A percentile compares a stretch with the other conserved stretches of the same genome.
Conservation (phyloP, 2,888 invertebrate genomes). For the Cantharis rustica region DNA sequence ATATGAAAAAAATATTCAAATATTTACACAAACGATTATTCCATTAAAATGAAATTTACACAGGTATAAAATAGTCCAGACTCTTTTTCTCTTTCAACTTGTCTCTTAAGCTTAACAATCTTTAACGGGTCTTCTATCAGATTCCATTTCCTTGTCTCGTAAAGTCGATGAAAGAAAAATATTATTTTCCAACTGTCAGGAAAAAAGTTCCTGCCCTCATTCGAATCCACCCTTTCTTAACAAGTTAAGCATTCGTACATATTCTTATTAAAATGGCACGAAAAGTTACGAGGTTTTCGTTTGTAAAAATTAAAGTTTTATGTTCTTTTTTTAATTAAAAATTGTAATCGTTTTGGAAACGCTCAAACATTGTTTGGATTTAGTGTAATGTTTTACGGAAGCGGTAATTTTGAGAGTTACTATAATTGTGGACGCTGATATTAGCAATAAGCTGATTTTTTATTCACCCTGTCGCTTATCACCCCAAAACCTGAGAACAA, state of each 20-base stretch:
- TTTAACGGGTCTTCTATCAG: conserved; percentile 44
- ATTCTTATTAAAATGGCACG: neutral
- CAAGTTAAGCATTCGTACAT: neutral
- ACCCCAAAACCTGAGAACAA: conserved; percentile 53
- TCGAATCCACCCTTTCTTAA: conserved; percentile 19
- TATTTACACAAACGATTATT: conserved; percentile 60
- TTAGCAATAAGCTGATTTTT: conserved; percentile 60
- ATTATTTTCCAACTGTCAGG: conserved; percentile 45
- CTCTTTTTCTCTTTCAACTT: conserved; percentile 49
- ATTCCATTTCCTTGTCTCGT: conserved; percentile 44
- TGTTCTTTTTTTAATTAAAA: conserved; percentile 2
- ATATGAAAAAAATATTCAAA: conserved; percentile 59
- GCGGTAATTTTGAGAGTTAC: conserved; percentile 46
- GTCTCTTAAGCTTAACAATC: conserved; percentile 39
- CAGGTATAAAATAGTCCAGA: conserved; percentile 50
- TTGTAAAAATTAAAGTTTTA: neutral
- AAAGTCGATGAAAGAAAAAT: conserved; percentile 54
- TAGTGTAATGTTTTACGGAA: conserved; percentile 6
- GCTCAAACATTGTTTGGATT: neutral
- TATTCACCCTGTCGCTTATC: conserved; percentile 58
- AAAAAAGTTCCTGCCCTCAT: conserved; percentile 18
- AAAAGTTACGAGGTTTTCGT: neutral
- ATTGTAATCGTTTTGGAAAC: neutral
- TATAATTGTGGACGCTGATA: conserved; percentile 57
- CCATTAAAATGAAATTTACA: conserved; percentile 59